A percentile compares a stretch with the other conserved stretches of the same genome.
These are phyloP conservation scores for Pteropus alecto DNA, from an alignment of 2,113 vertebrate species.

Conservation along the genomic window DNA sequence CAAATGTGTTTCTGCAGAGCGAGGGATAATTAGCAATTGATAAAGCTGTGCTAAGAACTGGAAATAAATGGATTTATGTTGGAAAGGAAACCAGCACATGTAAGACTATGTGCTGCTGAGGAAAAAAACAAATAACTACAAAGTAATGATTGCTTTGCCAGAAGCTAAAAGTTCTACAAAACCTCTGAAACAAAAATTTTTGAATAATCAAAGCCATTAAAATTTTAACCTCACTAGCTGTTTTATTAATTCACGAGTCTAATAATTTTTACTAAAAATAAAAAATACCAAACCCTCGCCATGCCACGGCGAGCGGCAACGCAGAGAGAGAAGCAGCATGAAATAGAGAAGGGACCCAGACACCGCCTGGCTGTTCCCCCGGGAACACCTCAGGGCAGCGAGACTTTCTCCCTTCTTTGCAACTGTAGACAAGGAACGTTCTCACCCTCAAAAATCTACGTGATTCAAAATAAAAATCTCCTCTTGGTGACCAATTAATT, in stretches of 20 bases:
- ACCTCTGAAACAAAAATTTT: slow-evolving; percentile 21
- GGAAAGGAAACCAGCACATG: not conserved
- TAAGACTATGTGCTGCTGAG: not conserved
- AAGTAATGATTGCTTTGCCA: slow-evolving; percentile 13
- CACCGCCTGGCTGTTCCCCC: not conserved
- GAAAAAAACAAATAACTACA: not conserved
- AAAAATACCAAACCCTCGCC: not conserved
- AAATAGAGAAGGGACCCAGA: not conserved
- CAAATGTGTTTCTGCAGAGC: not conserved
- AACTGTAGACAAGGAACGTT: not conserved
- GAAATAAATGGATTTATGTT: slow-evolving; percentile 41
- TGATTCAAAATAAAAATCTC: not conserved
- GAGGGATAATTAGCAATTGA: slow-evolving; percentile 27
- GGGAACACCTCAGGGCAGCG: not conserved
- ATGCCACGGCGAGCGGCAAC: not conserved
- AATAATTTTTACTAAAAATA: slow-evolving; percentile 23
- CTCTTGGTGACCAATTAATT: not conserved
- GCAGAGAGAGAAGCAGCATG: not conserved
- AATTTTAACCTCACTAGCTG: slow-evolving; percentile 6
- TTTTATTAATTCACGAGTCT: not conserved
- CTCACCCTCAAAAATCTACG: not conserved
- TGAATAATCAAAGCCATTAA: slow-evolving; percentile 41
- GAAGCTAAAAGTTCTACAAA: slow-evolving; percentile 26
- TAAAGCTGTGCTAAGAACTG: slow-evolving; percentile 19
- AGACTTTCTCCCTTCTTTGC: not conserved